Evolutionary conservation across 2,888 invertebrate genomes (phyloP).

Genomic region (Neocrepidodera transversa): DNA sequence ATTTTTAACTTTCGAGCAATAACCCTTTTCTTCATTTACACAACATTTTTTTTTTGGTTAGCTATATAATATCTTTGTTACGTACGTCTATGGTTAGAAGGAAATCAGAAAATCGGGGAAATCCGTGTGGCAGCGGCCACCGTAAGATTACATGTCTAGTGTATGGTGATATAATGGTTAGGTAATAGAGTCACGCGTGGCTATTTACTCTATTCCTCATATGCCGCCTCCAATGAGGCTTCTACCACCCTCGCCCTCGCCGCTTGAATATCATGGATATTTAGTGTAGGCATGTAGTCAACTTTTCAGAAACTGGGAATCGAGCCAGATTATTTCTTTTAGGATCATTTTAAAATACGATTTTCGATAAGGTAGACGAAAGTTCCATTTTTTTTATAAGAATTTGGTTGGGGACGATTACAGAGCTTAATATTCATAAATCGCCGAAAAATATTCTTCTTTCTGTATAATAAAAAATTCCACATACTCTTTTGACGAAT

Average conservation of each 20-base stretch:
- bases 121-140: conserved; percentile 46
- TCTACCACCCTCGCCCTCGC: conserved; percentile 1
- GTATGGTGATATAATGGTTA: conserved; percentile 59
- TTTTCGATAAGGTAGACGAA: neutral
- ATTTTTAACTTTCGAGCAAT: too few species aligned
- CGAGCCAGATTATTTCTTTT: conserved; percentile 13
- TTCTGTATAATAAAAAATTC: too few species aligned
- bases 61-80: too few species aligned
- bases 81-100: too few species aligned
- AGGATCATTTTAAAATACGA: conserved; percentile 2
- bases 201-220: conserved; percentile 39
- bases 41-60: too few species aligned
- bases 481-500: too few species aligned
- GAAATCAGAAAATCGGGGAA: too few species aligned
- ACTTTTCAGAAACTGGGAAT: conserved; percentile 5
- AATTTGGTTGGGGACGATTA: too few species aligned
- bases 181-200: conserved; percentile 59
- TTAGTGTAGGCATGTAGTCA: neutral
- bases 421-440: too few species aligned
- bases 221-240: conserved; percentile 24
- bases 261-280: conserved; percentile 2
- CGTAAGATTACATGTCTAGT: conserved; percentile 59
- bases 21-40: too few species aligned
- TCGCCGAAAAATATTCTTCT: too few species aligned
- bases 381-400: too few species aligned